Evolutionary conservation across 2,113 vertebrate genomes (phyloP).

Genomic region (Microcebus ravelobensis): DNA sequence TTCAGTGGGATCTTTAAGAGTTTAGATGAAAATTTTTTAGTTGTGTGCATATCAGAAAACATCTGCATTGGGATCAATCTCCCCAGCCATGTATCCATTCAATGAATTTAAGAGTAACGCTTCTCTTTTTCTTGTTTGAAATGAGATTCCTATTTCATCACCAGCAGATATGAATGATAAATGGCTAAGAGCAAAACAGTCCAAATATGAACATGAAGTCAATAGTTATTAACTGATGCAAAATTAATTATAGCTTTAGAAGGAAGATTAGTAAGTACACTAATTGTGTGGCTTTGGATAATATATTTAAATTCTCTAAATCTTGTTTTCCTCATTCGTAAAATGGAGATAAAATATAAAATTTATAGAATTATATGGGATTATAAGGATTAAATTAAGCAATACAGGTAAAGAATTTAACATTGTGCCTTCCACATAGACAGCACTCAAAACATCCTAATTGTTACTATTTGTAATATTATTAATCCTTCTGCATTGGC

Average conservation of each 20-base stretch:
- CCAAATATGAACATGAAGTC: background rate
- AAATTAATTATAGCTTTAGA: constrained; percentile 4
- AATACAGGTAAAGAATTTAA: background rate
- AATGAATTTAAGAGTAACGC: background rate
- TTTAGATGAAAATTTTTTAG: background rate
- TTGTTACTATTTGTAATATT: background rate
- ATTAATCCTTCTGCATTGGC: background rate
- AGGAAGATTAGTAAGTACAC: background rate
- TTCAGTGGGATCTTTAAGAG: background rate
- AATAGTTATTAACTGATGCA: background rate
- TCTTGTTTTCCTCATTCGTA: background rate
- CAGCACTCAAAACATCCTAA: background rate
- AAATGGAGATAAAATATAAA: background rate
- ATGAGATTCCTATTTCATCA: background rate
- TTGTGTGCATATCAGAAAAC: background rate
- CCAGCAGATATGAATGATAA: background rate
- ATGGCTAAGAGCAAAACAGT: background rate
- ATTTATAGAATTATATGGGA: background rate
- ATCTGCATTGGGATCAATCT: background rate
- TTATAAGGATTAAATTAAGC: background rate
- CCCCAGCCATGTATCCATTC: background rate
- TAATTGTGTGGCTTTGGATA: background rate
- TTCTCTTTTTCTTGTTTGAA: background rate
- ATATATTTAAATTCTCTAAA: background rate
- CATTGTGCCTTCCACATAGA: background rate